phyloP scores from a whole-genome alignment of 2,113 vertebrate species.

The Rallus limicola region DNA sequence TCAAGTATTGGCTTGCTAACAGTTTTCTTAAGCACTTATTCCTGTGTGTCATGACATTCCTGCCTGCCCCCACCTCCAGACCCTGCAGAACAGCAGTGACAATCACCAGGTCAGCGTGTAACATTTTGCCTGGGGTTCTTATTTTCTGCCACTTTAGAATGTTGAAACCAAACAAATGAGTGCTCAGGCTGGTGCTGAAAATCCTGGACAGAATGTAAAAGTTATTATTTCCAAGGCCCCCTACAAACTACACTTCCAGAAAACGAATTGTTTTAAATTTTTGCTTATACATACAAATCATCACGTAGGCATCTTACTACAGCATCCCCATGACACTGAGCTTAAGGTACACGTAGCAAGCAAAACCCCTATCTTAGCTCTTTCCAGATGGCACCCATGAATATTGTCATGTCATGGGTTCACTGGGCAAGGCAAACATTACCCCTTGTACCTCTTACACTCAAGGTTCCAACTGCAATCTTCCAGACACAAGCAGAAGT shows the following conservation, averaged over 20 bases:
- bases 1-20: neutral
- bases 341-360: neutral
- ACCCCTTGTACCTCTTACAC: neutral
- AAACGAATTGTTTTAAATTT: neutral
- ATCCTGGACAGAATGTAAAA: neutral
- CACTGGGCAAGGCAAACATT: neutral
- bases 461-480: neutral
- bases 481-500: neutral
- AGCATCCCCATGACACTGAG: neutral
- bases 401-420: neutral
- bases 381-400: neutral
- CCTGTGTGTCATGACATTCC: neutral
- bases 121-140: neutral
- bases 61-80: neutral
- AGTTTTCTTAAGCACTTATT: neutral
- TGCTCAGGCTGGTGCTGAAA: neutral
- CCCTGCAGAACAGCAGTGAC: neutral
- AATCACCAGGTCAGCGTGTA: neutral
- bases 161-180: neutral
- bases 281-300: neutral
- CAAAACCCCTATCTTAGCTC: neutral
- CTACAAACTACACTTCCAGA: neutral
- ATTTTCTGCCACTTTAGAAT: neutral
- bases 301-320: neutral
- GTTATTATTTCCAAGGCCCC: neutral